These are phyloP conservation scores for Ceratina japonica DNA, from an alignment of 1,140 invertebrate species.

Conservation along the genomic window DNA sequence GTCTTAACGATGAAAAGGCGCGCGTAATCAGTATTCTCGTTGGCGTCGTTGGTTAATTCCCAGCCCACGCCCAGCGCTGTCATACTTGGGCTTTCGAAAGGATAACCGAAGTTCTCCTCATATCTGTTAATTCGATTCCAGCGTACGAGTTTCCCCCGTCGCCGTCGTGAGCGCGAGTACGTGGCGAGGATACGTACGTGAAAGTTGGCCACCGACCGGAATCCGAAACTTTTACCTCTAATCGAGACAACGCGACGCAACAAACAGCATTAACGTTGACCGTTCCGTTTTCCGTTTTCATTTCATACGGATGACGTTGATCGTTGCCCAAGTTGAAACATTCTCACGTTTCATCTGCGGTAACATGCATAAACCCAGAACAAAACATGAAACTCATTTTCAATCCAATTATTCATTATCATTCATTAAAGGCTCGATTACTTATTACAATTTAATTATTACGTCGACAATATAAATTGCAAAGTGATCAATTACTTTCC, in stretches of 20 bases:
- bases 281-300: neutral
- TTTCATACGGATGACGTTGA: neutral
- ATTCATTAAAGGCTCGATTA: too few species aligned
- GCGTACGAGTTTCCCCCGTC: constrained; percentile 29
- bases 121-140: constrained; percentile 48
- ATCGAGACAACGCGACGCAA: neutral
- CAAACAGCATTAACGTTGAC: neutral
- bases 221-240: constrained; percentile 28
- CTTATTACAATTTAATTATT: too few species aligned
- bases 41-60: constrained; percentile 26
- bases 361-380: too few species aligned
- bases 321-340: neutral
- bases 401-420: too few species aligned
- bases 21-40: constrained; percentile 25
- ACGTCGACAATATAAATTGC: too few species aligned
- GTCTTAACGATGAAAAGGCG: neutral
- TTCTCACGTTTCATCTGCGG: neutral
- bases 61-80: constrained; percentile 12
- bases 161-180: constrained; percentile 24
- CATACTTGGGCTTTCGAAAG: constrained; percentile 29
- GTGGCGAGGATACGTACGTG: constrained; percentile 38
- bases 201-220: constrained; percentile 2
- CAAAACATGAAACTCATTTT: too few species aligned
- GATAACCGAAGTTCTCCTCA: constrained; percentile 45
- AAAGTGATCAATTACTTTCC: too few species aligned